Conservation (phyloP, 2,888 invertebrate genomes). For the Lymantria monacha region DNA sequence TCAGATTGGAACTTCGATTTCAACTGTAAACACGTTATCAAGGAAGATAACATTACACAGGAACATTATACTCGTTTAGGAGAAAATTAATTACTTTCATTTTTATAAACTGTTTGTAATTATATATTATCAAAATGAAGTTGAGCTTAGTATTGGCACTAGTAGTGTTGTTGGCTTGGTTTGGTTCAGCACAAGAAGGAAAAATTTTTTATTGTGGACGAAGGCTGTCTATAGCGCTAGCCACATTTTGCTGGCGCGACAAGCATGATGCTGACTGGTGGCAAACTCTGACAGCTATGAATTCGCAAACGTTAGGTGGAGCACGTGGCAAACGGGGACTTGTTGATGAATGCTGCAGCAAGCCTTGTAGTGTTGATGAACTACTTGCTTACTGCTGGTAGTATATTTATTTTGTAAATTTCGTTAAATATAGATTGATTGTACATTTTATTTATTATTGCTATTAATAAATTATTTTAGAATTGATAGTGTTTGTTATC, state of each 20-base stretch:
- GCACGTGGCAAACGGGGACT: slow-evolving; percentile 1
- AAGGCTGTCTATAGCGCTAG: background rate
- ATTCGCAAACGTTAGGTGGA: no score
- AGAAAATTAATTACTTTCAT: background rate
- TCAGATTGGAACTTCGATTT: no score
- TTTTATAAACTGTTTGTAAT: background rate
- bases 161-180: background rate
- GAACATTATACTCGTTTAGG: background rate
- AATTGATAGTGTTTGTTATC: no score
- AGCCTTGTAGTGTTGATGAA: slow-evolving; percentile 4
- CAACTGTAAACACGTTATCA: no score
- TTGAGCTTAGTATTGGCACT: background rate
- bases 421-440: no score
- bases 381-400: background rate
- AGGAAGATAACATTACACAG: no score
- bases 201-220: background rate
- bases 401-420: no score
- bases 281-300: background rate
- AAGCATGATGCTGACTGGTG: slow-evolving; percentile 1
- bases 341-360: slow-evolving; percentile 26
- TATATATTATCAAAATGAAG: background rate
- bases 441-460: no score
- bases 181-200: background rate
- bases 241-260: background rate
- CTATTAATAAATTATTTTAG: no score